Percentiles rank a stretch among this genome's conserved stretches.
Conservation (phyloP, 2,888 invertebrate species). For the Julus scanicus region DNA sequence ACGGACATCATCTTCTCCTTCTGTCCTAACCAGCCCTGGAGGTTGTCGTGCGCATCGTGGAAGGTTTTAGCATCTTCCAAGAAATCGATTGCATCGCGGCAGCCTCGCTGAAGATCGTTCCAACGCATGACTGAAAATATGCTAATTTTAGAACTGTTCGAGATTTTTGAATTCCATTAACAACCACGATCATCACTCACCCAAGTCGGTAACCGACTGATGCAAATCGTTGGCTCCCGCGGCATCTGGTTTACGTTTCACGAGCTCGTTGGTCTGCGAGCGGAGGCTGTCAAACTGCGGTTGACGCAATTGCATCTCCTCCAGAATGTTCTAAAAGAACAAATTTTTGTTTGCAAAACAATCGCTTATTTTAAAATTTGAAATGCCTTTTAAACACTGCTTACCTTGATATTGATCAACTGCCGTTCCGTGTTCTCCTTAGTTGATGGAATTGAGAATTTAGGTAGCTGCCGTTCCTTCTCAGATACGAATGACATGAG, state of each 20-base stretch:
- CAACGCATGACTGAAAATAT: slow-evolving; percentile 70
- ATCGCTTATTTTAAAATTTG: neutral
- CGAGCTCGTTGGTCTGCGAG: slow-evolving; percentile 86
- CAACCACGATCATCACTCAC: slow-evolving; percentile 66
- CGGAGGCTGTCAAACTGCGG: slow-evolving; percentile 88
- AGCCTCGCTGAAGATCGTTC: slow-evolving; percentile 85
- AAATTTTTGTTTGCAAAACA: neutral
- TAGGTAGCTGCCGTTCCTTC: slow-evolving; percentile 84
- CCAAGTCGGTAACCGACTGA: slow-evolving; percentile 83
- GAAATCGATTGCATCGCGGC: slow-evolving; percentile 74
- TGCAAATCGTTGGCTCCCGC: slow-evolving; percentile 86
- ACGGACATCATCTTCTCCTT: slow-evolving; percentile 97
- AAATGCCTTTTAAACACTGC: neutral
- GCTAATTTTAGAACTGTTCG: neutral
- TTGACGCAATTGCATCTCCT: slow-evolving; percentile 94
- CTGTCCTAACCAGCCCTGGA: slow-evolving; percentile 87
- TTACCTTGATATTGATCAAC: slow-evolving; percentile 79
- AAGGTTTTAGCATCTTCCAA: slow-evolving; percentile 91
- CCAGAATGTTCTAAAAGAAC: slow-evolving; percentile 71
- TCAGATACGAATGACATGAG: slow-evolving; percentile 88
- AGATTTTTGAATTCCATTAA: neutral
- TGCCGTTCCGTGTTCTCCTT: slow-evolving; percentile 93
- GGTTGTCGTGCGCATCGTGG: slow-evolving; percentile 85
- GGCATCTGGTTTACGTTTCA: slow-evolving; percentile 85
- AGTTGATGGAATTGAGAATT: slow-evolving; percentile 77